Percentiles rank a stretch among this genome's conserved stretches.
These are phyloP conservation scores for Chaetura pelagica DNA, from an alignment of 2,113 vertebrate species.

Conservation along the genomic window DNA sequence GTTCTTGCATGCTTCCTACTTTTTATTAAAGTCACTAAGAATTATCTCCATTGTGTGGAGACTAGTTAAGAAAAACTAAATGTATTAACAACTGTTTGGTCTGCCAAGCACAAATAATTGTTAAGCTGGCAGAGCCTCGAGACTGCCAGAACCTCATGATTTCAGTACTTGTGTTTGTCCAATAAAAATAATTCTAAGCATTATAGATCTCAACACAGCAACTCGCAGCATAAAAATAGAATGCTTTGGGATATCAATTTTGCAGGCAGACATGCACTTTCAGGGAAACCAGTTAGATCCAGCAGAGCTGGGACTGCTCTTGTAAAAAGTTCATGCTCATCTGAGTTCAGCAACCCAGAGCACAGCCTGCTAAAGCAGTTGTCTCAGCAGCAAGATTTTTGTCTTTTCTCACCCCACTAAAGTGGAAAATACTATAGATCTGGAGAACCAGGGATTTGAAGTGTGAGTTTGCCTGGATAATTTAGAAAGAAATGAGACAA, in stretches of 20 bases:
- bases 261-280: conserved; percentile 19
- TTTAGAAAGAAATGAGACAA: neutral
- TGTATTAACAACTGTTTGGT: conserved; percentile 10
- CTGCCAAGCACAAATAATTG: conserved; percentile 8
- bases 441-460: neutral
- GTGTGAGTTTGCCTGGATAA: neutral
- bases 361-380: neutral
- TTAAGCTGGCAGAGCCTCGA: neutral
- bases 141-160: neutral
- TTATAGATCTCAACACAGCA: conserved; percentile 9
- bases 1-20: neutral
- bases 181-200: conserved; percentile 37
- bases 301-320: neutral
- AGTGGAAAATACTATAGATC: neutral
- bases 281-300: neutral
- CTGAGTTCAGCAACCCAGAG: neutral
- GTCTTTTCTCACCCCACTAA: neutral
- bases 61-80: conserved; percentile 9
- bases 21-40: neutral
- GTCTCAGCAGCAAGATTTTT: neutral
- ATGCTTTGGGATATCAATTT: conserved; percentile 7
- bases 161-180: conserved; percentile 33
- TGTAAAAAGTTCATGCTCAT: neutral
- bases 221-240: conserved; percentile 47
- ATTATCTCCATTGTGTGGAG: neutral